These are phyloP conservation scores for Lepilemur septentrionalis DNA, from an alignment of 2,797 vertebrate genomes.

Conservation along the genomic window DNA sequence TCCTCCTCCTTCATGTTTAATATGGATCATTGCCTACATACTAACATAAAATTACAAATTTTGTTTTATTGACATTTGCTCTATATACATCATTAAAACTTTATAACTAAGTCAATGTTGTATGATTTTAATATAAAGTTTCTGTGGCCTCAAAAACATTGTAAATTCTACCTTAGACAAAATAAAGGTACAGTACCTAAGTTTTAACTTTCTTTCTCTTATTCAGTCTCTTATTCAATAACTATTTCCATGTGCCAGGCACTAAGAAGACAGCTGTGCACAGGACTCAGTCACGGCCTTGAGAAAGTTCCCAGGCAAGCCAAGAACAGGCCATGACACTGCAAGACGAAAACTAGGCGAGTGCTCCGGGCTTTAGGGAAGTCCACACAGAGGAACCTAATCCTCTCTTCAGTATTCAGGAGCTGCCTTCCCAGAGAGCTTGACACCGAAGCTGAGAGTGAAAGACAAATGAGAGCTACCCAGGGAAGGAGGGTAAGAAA, in stretches of 20 bases:
- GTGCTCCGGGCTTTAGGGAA: background rate
- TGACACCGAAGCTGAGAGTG: background rate
- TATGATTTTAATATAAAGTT: conserved; percentile 42
- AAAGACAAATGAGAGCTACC: background rate
- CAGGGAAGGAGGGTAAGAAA: background rate
- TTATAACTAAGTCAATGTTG: conserved; percentile 45
- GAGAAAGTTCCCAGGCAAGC: background rate
- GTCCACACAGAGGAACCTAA: background rate
- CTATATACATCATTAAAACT: conserved; percentile 48
- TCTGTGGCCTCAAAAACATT: background rate
- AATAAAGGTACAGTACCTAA: background rate
- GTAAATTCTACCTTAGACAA: background rate
- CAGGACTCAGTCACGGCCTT: no score
- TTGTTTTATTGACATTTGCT: conserved; percentile 48
- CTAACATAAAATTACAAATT: conserved; percentile 59
- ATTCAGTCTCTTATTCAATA: background rate
- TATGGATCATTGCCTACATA: conserved; percentile 25
- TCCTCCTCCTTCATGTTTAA: conserved; percentile 49
- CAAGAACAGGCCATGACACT: background rate
- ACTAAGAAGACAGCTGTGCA: background rate
- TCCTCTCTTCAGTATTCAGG: background rate
- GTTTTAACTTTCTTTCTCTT: background rate
- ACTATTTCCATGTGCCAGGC: background rate
- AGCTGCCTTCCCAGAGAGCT: background rate
- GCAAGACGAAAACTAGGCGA: background rate